Evolutionary conservation across 2,113 vertebrate genomes (phyloP), one percentile per base, ranked within the genome.

Genomic region (Hydrolagus affinis): DNA sequence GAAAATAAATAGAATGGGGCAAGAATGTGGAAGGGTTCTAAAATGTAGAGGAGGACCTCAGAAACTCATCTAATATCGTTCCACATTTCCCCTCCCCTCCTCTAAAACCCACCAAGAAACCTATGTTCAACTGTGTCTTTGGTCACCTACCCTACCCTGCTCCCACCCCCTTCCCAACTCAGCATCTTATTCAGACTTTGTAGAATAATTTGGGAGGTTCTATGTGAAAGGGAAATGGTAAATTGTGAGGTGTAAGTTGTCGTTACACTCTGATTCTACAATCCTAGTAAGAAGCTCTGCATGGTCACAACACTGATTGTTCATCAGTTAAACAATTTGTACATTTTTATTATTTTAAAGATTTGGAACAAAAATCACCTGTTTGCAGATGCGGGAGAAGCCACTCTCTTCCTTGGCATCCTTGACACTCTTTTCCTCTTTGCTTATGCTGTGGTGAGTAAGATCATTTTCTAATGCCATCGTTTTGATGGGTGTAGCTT

Each of bases 361-460:
- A 92, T 95, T 19, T 99, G 97, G 97, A 94, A 92, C 87, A 90
- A 90, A 56, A 95, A 92, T 89, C 91, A 64, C 71, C 90, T 98
- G 86, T 99, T 99, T 89, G 90, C 91, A n/a, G 89, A 91, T 68
- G 85, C 89, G 8, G 89, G 94, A 87, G 92, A 95, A 86, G 97
- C 97, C 77, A 98, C 97, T 2, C 92, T 99, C 59, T 99, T 99
- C 87, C 88, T 99, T 15, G 97, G 97, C 21, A 94, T 90, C 0
- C 83, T 99, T 89, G 97, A 99, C 87, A 97, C 97, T 57, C 92
- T 98, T 86, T 99, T 99, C 88, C 94, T 99, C 86, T 97, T 98
- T 91, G 96, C 97, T 6, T 99, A 99, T 21, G 97, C 97, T n/a
- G 89, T 96, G 95, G 97, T 99, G 89, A 94, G 96, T 94, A 80